Conservation (phyloP, 2,888 invertebrate species). For the Gymnoscelis rufifasciata region DNA sequence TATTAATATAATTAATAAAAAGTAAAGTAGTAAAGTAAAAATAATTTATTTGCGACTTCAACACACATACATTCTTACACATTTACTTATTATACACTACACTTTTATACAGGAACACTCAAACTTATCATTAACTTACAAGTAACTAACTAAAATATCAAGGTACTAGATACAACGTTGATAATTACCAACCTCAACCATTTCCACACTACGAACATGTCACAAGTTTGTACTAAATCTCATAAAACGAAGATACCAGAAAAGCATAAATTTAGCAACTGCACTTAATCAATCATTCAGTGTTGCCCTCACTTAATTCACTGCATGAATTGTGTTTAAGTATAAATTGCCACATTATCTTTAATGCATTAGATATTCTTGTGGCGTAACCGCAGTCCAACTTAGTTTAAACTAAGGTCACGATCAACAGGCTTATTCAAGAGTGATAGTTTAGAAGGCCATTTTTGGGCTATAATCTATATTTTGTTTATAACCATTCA, state of each 20-base stretch:
- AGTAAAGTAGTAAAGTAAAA: too few species aligned
- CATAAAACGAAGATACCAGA: not conserved
- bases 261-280: not conserved
- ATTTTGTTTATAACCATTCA: not conserved
- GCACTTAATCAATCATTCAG: not conserved
- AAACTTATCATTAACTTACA: too few species aligned
- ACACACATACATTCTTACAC: too few species aligned
- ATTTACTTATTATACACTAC: too few species aligned
- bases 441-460: slow-evolving; percentile 24
- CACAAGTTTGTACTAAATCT: too few species aligned
- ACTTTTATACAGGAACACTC: too few species aligned
- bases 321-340: not conserved
- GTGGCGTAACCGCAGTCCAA: slow-evolving; percentile 13
- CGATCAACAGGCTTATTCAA: slow-evolving; percentile 10
- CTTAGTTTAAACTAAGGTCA: slow-evolving; percentile 17
- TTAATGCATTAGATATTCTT: slow-evolving; percentile 14
- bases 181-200: too few species aligned
- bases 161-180: too few species aligned
- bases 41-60: too few species aligned
- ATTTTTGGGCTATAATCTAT: slow-evolving; percentile 8
- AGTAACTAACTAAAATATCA: too few species aligned
- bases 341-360: slow-evolving; percentile 1
- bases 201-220: too few species aligned
- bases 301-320: not conserved
- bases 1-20: too few species aligned